phyloP scores from a whole-genome alignment of 2,888 invertebrate species.

The Drosophila cognata region DNA sequence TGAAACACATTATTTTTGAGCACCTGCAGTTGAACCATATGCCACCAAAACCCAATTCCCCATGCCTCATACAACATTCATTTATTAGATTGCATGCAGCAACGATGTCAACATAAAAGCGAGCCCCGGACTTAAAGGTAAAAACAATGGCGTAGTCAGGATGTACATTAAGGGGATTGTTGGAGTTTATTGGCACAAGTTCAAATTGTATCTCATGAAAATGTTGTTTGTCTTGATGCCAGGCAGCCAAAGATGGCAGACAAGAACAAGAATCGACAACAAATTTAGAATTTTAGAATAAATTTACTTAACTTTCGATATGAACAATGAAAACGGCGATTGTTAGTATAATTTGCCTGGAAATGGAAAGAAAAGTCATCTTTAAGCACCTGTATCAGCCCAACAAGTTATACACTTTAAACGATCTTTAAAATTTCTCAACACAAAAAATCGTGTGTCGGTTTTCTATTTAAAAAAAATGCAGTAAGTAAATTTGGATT shows the following conservation, averaged over 20 bases:
- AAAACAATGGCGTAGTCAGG: conserved; percentile 4
- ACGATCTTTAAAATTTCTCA: neutral
- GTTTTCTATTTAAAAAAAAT: too few species aligned
- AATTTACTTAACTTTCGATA: neutral
- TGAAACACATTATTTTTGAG: conserved; percentile 44
- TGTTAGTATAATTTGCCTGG: neutral
- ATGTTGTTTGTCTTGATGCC: neutral
- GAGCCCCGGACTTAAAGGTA: conserved; percentile 37
- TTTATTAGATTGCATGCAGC: conserved; percentile 71
- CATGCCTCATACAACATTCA: conserved; percentile 25
- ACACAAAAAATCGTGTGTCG: too few species aligned
- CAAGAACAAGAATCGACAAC: neutral
- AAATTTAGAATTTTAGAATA: neutral
- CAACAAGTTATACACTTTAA: neutral
- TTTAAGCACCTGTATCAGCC: neutral
- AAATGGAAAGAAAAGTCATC: neutral
- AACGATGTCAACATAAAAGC: conserved; percentile 62
- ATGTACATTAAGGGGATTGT: neutral
- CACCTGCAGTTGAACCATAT: conserved; percentile 49
- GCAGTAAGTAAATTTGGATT: too few species aligned
- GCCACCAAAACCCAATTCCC: conserved; percentile 9
- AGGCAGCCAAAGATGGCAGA: neutral
- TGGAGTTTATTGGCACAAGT: neutral
- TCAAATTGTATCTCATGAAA: too few species aligned
- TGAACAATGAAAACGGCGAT: neutral